Evolutionary conservation across 2,113 vertebrate species (phyloP).

Genomic region (Myotis brandtii): DNA sequence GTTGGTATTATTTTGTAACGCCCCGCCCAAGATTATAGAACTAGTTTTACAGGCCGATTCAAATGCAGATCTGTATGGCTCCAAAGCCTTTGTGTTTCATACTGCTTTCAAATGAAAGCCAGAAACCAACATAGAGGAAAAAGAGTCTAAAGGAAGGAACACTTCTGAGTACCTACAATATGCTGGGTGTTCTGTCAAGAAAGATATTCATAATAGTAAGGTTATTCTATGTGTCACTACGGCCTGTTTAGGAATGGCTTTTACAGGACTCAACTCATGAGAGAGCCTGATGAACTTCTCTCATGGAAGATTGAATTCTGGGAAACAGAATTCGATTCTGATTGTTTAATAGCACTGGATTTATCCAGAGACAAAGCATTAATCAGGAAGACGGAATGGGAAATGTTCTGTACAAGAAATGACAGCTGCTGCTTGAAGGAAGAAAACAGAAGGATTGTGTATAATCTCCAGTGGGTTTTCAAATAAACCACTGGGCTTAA

Average conservation of each 20-base stretch:
- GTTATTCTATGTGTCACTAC: neutral
- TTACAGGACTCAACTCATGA: neutral
- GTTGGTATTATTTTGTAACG: neutral
- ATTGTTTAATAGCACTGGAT: conserved; percentile 58
- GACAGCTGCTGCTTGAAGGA: conserved; percentile 58
- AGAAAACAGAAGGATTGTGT: conserved; percentile 41
- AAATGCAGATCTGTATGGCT: neutral
- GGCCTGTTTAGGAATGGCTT: neutral
- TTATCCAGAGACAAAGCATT: conserved; percentile 65
- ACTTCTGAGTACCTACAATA: neutral
- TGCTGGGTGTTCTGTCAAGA: neutral
- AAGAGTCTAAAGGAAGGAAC: neutral
- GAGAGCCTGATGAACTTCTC: neutral
- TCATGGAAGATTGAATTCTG: neutral
- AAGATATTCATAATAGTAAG: neutral
- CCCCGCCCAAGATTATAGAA: neutral
- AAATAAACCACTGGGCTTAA: conserved; percentile 42
- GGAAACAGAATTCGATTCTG: neutral
- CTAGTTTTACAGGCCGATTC: neutral
- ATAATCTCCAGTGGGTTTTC: conserved; percentile 57
- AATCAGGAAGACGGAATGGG: conserved; percentile 57
- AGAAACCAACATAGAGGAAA: neutral
- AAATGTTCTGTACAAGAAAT: conserved; percentile 64
- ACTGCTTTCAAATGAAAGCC: neutral
- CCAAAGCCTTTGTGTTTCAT: neutral